phyloP scores from a whole-genome alignment of 2,113 vertebrate genomes.

The Sialia sialis region DNA sequence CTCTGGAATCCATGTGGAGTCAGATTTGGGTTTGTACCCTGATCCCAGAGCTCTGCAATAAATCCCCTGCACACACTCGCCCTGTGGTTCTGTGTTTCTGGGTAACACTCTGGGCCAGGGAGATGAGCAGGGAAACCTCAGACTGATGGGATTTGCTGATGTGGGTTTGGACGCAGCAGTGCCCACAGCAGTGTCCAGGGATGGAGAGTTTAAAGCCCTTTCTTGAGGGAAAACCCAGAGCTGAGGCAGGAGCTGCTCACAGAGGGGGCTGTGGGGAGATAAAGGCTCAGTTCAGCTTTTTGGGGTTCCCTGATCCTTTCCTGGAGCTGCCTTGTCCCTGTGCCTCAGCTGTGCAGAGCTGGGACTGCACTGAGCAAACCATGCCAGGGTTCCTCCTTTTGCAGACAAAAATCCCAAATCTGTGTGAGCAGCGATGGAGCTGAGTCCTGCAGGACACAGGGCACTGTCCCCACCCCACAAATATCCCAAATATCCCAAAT shows the following conservation, averaged over 20 bases:
- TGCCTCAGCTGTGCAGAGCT: neutral
- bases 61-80: too few species aligned
- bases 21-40: too few species aligned
- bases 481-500: too few species aligned
- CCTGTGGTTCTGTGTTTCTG: too few species aligned
- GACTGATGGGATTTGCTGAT: neutral
- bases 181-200: neutral
- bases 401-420: neutral
- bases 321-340: neutral
- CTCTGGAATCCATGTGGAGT: too few species aligned
- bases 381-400: neutral
- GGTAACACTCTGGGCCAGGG: too few species aligned
- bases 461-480: neutral
- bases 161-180: neutral
- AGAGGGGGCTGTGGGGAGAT: neutral
- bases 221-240: neutral
- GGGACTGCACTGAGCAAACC: neutral
- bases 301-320: neutral
- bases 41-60: too few species aligned
- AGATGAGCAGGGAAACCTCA: constrained; percentile 6
- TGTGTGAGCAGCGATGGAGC: neutral
- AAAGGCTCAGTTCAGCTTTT: neutral
- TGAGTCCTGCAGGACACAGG: neutral
- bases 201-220: neutral
- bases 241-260: neutral